These are phyloP conservation scores for Clytia hemisphaerica DNA, from an alignment of 30 jellyfish, hydroid and myxozoan genomes.

Conservation along the genomic window DNA sequence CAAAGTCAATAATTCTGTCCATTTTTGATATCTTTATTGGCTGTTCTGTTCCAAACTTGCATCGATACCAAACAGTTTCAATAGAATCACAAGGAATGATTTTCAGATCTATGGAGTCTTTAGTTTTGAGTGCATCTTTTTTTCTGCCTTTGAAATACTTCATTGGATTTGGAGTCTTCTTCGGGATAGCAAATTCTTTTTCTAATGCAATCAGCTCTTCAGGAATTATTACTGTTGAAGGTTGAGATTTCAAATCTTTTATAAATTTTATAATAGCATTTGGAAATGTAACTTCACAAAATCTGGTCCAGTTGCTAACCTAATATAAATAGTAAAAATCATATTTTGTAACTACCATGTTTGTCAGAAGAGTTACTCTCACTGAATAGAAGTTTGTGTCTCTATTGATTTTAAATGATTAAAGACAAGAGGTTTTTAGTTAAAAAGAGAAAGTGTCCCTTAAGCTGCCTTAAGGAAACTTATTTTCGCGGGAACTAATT, in stretches of 20 bases:
- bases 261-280: conserved; percentile 20
- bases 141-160: conserved; percentile 45
- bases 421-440: too few species aligned
- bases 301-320: conserved; percentile 77
- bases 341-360: too few species aligned
- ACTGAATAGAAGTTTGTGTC: too few species aligned
- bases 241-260: not conserved
- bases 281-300: conserved; percentile 70
- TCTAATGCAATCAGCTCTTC: conserved; percentile 39
- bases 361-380: too few species aligned
- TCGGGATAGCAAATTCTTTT: conserved; percentile 43
- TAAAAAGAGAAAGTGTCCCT: too few species aligned
- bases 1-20: not conserved
- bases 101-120: too few species aligned
- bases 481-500: too few species aligned
- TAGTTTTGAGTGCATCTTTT: conserved; percentile 25
- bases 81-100: conserved; percentile 37
- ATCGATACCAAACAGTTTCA: too few species aligned
- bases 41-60: conserved; percentile 23
- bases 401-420: not conserved
- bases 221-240: conserved; percentile 11
- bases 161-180: conserved; percentile 50
- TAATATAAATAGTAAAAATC: not conserved
- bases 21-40: conserved; percentile 3
- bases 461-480: too few species aligned